These are phyloP conservation scores for Acholoe squamosa DNA, from an alignment of 2,888 invertebrate species.

Conservation along the genomic window DNA sequence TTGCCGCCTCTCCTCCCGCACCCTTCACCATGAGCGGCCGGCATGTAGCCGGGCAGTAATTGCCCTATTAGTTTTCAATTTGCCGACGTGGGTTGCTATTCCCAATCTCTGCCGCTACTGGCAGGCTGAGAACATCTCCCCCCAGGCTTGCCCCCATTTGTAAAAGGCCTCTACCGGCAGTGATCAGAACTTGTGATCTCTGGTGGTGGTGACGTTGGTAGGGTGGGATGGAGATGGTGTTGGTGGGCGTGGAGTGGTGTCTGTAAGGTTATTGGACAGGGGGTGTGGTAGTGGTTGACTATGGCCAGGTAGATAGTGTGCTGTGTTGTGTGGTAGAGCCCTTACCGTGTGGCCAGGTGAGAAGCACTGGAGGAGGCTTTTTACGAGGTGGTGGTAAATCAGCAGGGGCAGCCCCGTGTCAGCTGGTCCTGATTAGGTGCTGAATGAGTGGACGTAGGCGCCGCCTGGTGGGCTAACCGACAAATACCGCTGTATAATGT, in stretches of 20 bases:
- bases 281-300: not conserved
- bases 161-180: not conserved
- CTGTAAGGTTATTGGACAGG: not conserved
- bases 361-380: not conserved
- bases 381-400: constrained; percentile 34
- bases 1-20: constrained; percentile 38
- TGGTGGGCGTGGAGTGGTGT: not conserved
- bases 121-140: not conserved
- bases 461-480: not conserved
- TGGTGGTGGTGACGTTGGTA: not conserved
- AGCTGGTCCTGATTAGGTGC: constrained; percentile 40
- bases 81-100: constrained; percentile 38
- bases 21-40: not conserved
- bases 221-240: not conserved
- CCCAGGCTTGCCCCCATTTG: not conserved
- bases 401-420: not conserved
- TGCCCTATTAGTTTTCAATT: constrained; percentile 52
- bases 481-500: not conserved
- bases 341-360: not conserved
- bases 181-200: not conserved
- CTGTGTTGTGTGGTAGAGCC: not conserved
- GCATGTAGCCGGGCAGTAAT: not conserved
- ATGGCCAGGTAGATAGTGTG: not conserved
- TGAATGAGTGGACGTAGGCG: constrained; percentile 16
- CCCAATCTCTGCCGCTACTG: not conserved